Conservation (phyloP, 2,888 invertebrate species). For the Schizaphis graminum region DNA sequence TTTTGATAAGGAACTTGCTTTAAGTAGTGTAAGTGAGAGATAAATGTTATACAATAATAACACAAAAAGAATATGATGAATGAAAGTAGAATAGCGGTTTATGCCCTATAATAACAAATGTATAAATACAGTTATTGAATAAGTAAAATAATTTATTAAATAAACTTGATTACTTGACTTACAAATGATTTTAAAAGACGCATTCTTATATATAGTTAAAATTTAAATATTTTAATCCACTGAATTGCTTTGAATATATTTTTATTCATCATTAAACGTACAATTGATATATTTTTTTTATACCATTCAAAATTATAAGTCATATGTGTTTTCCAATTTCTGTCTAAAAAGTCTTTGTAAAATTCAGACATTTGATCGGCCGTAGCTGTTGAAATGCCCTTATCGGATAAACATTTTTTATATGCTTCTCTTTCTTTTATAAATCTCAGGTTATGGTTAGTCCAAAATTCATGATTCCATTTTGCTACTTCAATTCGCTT, state of each 20-base stretch:
- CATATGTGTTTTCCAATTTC: constrained; percentile 82
- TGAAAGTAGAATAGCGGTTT: constrained; percentile 40
- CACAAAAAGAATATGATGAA: constrained; percentile 40
- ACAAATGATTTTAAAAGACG: constrained; percentile 35
- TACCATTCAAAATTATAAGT: constrained; percentile 89
- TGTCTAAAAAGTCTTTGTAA: constrained; percentile 87
- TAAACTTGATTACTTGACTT: constrained; percentile 40
- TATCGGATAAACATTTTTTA: constrained; percentile 64
- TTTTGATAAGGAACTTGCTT: constrained; percentile 20
- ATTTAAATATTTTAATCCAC: constrained; percentile 58
- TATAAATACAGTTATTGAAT: not conserved
- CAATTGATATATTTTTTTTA: constrained; percentile 79
- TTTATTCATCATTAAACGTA: constrained; percentile 70
- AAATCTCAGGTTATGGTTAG: constrained; percentile 83
- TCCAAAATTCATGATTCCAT: constrained; percentile 91
- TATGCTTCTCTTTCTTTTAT: constrained; percentile 75
- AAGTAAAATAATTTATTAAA: constrained; percentile 35
- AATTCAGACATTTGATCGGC: constrained; percentile 91
- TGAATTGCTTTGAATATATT: constrained; percentile 58
- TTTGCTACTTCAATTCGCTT: constrained; percentile 79
- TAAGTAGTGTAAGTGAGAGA: constrained; percentile 41
- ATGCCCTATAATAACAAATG: constrained; percentile 41
- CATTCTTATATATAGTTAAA: constrained; percentile 46
- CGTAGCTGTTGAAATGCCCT: constrained; percentile 72
- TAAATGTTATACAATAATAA: constrained; percentile 58